A percentile compares a stretch with the other conserved stretches of the same genome.
phyloP scores from a whole-genome alignment of 2,797 vertebrate genomes.

The Sternotherus odoratus region DNA sequence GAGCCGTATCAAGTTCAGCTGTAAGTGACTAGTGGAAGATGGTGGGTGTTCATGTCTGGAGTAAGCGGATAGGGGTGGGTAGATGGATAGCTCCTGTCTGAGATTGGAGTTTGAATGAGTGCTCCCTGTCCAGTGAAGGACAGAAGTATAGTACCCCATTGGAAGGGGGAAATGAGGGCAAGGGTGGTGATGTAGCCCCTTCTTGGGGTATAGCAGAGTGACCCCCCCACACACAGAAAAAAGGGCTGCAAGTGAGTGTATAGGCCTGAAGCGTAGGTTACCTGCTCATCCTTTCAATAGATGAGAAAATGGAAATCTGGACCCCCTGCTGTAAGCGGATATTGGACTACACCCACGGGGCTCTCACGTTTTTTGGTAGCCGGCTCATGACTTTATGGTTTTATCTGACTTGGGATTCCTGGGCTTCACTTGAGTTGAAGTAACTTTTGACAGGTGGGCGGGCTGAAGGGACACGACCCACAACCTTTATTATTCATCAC shows the following conservation, averaged over 20 bases:
- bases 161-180: neutral
- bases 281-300: neutral
- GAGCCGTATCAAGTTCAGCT: neutral
- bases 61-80: neutral
- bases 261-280: neutral
- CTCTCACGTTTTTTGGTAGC: neutral
- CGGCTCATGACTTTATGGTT: neutral
- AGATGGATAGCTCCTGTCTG: rapidly evolving
- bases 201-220: neutral
- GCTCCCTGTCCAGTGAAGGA: neutral
- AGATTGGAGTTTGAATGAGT: neutral
- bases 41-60: neutral
- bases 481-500: neutral
- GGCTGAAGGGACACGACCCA: neutral
- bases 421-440: neutral
- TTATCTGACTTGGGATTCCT: neutral
- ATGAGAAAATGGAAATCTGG: neutral
- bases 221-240: neutral
- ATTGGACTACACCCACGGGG: neutral
- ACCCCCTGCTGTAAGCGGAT: neutral
- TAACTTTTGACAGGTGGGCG: neutral
- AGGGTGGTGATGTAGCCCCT: neutral
- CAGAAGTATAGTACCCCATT: neutral
- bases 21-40: neutral
- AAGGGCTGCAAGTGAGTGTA: neutral